Conservation (phyloP, 2,113 vertebrate genomes). For the Albula glossodonta region DNA sequence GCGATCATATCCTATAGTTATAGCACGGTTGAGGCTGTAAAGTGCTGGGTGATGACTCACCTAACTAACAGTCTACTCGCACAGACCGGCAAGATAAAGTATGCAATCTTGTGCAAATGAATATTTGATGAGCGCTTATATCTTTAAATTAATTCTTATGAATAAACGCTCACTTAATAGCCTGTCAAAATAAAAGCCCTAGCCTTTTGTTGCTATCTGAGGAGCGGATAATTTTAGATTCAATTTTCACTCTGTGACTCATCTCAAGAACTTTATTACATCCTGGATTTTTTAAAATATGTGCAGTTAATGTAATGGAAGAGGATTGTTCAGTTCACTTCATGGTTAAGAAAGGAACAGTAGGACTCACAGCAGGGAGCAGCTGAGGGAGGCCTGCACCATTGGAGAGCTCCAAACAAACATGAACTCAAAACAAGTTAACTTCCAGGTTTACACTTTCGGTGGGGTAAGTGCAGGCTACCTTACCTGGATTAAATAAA, state of each 20-base stretch:
- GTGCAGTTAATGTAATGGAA: not conserved
- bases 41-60: not conserved
- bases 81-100: slow-evolving; percentile 8
- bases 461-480: too few relatives aligned
- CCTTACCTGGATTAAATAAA: too few relatives aligned
- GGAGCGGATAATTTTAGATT: not conserved
- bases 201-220: slow-evolving; percentile 9
- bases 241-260: not conserved
- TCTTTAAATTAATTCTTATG: slow-evolving; percentile 26
- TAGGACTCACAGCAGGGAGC: not conserved
- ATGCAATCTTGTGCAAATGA: slow-evolving; percentile 20
- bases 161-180: slow-evolving; percentile 22
- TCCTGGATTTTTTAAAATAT: not conserved
- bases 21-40: not conserved
- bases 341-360: not conserved
- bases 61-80: not conserved
- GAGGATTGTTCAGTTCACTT: not conserved
- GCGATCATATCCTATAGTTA: not conserved
- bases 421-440: not conserved
- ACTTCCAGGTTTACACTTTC: not conserved
- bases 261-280: slow-evolving; percentile 11
- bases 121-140: slow-evolving; percentile 30
- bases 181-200: slow-evolving; percentile 13
- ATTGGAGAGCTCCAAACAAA: not conserved
- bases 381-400: not conserved